Evolutionary conservation across 35 echinoderm and acorn worm genomes (phyloP), one percentile per base, ranked within the genome.

Genomic region (Ophiothrix spiculata): DNA sequence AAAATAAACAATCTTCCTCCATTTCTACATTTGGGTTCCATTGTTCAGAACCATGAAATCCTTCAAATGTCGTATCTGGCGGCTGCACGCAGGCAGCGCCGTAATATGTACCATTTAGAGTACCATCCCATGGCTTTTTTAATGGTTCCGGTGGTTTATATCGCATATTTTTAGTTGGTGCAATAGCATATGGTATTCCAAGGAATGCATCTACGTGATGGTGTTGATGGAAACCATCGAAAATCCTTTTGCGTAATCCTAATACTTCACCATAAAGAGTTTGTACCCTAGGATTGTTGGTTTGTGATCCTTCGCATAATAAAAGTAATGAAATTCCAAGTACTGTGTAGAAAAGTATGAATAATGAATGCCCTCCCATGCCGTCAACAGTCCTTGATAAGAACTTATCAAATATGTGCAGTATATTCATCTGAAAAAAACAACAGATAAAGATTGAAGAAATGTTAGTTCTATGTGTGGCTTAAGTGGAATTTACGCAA

Each of bases 1-100:
- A 74, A 78, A 88, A 90, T 0, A 98, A 83, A 40, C 95, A 98
- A 56, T 98, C 88, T 83, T 98, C 95, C 32, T 80, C 79, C 39
- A 98, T 42, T 39, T 56, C 64, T 23, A 91, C 88, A 28, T 93
- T 86, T 29, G 95, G 92, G 42, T 98, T 98, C 95, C 95, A 98
- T 92, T 94, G 91, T 63, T 85, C 80, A 0, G 81, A 42, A 12
- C 95, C 95, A 16, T 36, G 56, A 77, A 98, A 98, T 4, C 83
- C 87, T 32, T 80, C 79, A 36, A 40, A 88, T 1, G 80, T 13
- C 0, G 39, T 79, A 41, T 93, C 91, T 32, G 40, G 40, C 0
- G 78, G 46, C 76, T 88, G 86, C 28, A 84, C 60, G 32, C 91
- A 93, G 38, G 80, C 81, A 21, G 40, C 38, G 23, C 91, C 85